phyloP scores from a whole-genome alignment of 2,113 vertebrate genomes.

The Oceanodroma tethys region DNA sequence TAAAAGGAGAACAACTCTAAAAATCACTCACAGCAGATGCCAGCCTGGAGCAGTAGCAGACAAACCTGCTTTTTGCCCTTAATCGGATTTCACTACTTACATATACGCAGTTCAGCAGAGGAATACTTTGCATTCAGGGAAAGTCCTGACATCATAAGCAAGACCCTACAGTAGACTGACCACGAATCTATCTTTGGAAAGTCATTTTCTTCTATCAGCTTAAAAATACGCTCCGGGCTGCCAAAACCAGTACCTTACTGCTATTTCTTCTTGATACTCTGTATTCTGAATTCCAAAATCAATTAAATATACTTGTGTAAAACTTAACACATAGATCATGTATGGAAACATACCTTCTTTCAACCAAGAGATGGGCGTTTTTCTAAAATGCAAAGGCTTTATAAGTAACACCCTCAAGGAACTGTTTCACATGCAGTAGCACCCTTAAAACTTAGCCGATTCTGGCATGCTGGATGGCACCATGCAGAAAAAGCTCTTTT shows the following conservation, averaged over 20 bases:
- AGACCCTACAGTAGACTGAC: background rate
- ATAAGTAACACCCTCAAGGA: background rate
- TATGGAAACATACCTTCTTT: background rate
- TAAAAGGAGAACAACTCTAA: background rate
- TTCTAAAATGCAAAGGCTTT: background rate
- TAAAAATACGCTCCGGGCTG: background rate
- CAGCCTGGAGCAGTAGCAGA: background rate
- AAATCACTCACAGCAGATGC: background rate
- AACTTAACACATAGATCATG: background rate
- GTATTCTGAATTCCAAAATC: background rate
- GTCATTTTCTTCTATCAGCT: background rate
- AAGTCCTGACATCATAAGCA: background rate
- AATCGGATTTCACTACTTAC: background rate
- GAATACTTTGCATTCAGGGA: background rate
- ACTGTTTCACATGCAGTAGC: background rate
- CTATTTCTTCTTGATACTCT: background rate
- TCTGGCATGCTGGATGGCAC: background rate
- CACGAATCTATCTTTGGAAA: background rate
- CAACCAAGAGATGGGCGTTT: background rate
- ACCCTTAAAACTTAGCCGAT: background rate
- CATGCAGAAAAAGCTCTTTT: background rate
- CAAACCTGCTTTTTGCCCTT: background rate
- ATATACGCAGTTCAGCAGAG: background rate
- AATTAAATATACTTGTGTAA: background rate
- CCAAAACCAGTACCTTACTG: background rate